Evolutionary conservation across 2,888 invertebrate genomes (phyloP).

Genomic region (Protonemura montana): DNA sequence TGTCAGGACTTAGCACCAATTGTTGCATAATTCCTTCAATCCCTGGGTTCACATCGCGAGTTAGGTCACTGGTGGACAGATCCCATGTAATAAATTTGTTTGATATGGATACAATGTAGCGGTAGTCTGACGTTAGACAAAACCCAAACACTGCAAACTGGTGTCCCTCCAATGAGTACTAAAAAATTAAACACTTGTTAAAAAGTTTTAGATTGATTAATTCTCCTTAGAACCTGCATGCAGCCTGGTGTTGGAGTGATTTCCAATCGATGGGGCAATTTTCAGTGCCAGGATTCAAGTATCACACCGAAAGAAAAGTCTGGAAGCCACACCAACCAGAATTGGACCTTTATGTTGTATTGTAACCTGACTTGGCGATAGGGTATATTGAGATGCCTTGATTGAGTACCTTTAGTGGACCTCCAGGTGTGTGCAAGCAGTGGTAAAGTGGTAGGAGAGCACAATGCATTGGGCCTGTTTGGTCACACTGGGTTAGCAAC

Average conservation of each 20-base stretch:
- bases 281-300: too few species aligned
- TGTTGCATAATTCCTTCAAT: slow-evolving; percentile 97
- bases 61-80: slow-evolving; percentile 92
- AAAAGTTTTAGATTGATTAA: too few species aligned
- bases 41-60: slow-evolving; percentile 89
- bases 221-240: too few species aligned
- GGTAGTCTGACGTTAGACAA: slow-evolving; percentile 85
- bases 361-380: too few species aligned
- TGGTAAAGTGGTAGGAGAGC: slow-evolving; percentile 93
- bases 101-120: slow-evolving; percentile 95
- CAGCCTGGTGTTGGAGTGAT: too few species aligned
- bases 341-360: too few species aligned
- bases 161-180: slow-evolving; percentile 97
- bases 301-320: too few species aligned
- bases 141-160: slow-evolving; percentile 97
- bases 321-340: too few species aligned
- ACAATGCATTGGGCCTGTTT: slow-evolving; percentile 86
- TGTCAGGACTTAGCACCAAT: slow-evolving; percentile 90
- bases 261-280: too few species aligned
- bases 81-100: slow-evolving; percentile 98
- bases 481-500: slow-evolving; percentile 89
- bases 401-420: slow-evolving; percentile 88
- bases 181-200: too few species aligned
- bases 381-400: neutral
- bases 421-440: slow-evolving; percentile 98